Conservation (phyloP, 1,140 invertebrate genomes). For the Spodoptera frugiperda region DNA sequence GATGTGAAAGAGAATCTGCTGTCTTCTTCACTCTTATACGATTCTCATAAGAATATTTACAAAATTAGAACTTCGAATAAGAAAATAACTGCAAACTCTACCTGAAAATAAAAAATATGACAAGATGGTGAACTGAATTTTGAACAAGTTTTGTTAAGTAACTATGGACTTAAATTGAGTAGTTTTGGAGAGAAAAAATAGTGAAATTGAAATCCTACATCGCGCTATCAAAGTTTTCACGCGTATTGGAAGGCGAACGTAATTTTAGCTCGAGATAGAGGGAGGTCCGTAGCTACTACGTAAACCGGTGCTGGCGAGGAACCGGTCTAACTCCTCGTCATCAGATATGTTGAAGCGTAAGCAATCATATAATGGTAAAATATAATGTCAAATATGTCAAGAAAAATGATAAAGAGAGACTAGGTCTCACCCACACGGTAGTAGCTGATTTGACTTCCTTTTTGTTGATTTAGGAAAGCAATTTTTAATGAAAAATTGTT, state of each 20-base stretch:
- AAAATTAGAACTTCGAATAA: neutral
- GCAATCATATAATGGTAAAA: slow-evolving; percentile 71
- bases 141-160: neutral
- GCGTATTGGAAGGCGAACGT: slow-evolving; percentile 54
- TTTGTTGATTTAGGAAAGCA: too few species aligned
- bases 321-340: slow-evolving; percentile 75
- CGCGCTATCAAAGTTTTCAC: slow-evolving; percentile 68
- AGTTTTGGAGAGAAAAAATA: neutral
- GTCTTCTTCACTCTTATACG: slow-evolving; percentile 57
- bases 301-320: slow-evolving; percentile 73
- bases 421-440: slow-evolving; percentile 73
- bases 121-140: neutral
- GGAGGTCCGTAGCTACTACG: slow-evolving; percentile 81
- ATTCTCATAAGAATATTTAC: slow-evolving; percentile 46
- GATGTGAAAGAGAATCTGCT: slow-evolving; percentile 7
- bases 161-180: neutral
- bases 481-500: too few species aligned
- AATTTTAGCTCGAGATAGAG: neutral
- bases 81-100: neutral
- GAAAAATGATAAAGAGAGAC: slow-evolving; percentile 81
- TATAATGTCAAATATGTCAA: slow-evolving; percentile 76
- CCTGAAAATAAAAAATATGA: slow-evolving; percentile 7
- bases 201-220: slow-evolving; percentile 57
- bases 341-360: slow-evolving; percentile 73
- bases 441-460: slow-evolving; percentile 80